Evolutionary conservation across 1,140 invertebrate species (phyloP).

Genomic region (Thrips palmi): DNA sequence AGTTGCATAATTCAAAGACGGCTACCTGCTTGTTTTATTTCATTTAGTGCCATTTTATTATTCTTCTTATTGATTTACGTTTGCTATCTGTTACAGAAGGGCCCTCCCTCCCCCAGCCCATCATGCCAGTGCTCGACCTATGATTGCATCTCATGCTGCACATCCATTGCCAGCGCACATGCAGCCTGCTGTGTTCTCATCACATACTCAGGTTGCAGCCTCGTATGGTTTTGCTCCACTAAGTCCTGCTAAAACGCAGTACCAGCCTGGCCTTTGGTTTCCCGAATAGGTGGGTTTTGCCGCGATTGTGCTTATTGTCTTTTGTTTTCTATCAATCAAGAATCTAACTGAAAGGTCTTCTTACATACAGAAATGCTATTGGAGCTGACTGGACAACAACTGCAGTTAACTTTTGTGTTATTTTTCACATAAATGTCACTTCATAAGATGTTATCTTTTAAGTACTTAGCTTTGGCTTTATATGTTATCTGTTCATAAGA

Average conservation of each 20-base stretch:
- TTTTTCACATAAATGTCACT: too few relatives aligned
- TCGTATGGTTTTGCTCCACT: conserved; percentile 47
- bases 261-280: conserved; percentile 53
- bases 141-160: conserved; percentile 46
- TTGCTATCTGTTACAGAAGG: conserved; percentile 28
- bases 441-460: too few relatives aligned
- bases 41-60: background rate
- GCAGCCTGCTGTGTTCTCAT: conserved; percentile 45
- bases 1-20: conserved; percentile 6
- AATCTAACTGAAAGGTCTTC: too few relatives aligned
- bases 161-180: conserved; percentile 73
- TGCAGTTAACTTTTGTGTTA: too few relatives aligned
- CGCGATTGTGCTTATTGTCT: too few relatives aligned
- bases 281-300: too few relatives aligned
- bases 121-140: conserved; percentile 61
- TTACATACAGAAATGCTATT: too few relatives aligned
- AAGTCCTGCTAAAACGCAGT: conserved; percentile 50
- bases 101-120: conserved; percentile 67
- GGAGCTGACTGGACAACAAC: too few relatives aligned
- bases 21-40: conserved; percentile 1
- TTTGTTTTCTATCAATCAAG: too few relatives aligned
- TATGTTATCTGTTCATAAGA: too few relatives aligned
- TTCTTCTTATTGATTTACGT: conserved; percentile 6
- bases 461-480: too few relatives aligned
- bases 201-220: conserved; percentile 42